These are phyloP conservation scores for Plecturocebus donacophilus DNA, from an alignment of 2,113 vertebrate genomes.

Conservation along the genomic window DNA sequence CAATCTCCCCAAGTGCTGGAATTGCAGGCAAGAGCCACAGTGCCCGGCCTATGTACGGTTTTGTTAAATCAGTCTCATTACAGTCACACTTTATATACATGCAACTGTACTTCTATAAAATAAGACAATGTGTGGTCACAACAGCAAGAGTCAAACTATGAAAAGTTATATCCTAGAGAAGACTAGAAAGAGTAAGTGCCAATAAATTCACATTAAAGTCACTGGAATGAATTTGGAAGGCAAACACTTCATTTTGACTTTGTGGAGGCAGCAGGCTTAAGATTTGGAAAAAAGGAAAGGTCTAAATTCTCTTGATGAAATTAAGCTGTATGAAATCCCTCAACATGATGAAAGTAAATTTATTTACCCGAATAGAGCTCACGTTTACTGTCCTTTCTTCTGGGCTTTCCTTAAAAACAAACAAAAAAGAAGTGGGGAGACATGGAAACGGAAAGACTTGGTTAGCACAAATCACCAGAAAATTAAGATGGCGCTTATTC, in stretches of 20 bases:
- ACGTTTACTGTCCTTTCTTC: constrained; percentile 85
- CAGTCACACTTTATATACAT: background rate
- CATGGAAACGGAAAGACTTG: constrained; percentile 37
- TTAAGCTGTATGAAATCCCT: constrained; percentile 32
- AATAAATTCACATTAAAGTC: constrained; percentile 45
- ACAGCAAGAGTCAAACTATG: constrained; percentile 4
- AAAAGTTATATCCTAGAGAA: background rate
- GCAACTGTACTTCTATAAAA: background rate
- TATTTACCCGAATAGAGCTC: constrained; percentile 91
- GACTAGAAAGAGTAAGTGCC: background rate
- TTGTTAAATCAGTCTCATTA: background rate
- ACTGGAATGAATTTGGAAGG: constrained; percentile 38
- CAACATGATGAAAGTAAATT: constrained; percentile 45
- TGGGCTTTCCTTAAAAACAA: constrained; percentile 86
- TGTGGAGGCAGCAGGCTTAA: constrained; percentile 2
- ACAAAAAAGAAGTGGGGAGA: background rate
- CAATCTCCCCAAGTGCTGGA: no score
- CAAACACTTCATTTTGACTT: constrained; percentile 49
- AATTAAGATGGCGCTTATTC: constrained; percentile 36
- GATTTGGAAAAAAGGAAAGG: constrained; percentile 8
- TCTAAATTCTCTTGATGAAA: constrained; percentile 35
- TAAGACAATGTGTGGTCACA: background rate
- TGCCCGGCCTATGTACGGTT: background rate
- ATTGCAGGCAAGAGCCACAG: no score
- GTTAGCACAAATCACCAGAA: constrained; percentile 54